Conservation (phyloP, 2,797 vertebrate genomes). For the Pseudomugil tenellus region DNA sequence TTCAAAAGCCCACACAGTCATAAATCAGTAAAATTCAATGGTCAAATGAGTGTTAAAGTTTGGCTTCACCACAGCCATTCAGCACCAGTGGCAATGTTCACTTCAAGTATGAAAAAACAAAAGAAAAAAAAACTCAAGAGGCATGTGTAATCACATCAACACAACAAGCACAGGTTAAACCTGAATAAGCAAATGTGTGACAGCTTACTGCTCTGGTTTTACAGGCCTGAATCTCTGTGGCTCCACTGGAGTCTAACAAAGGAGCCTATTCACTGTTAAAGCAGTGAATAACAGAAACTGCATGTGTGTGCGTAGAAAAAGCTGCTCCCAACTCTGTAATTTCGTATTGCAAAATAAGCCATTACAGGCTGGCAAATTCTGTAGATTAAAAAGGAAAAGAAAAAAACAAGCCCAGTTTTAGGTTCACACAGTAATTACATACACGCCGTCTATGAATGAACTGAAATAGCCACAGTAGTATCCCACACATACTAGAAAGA, state of each 20-base stretch:
- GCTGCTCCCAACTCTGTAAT: constrained; percentile 75
- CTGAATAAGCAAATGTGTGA: constrained; percentile 42
- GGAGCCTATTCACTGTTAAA: constrained; percentile 70
- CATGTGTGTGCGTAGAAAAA: constrained; percentile 25
- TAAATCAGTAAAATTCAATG: constrained; percentile 5
- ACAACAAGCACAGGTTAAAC: constrained; percentile 45
- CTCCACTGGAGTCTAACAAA: constrained; percentile 68
- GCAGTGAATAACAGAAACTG: constrained; percentile 65
- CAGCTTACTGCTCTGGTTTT: constrained; percentile 35
- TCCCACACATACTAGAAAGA: constrained; percentile 3
- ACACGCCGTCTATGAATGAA: constrained; percentile 65
- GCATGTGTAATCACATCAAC: constrained; percentile 20
- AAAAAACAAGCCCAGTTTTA: constrained; percentile 52
- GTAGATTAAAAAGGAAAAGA: constrained; percentile 66
- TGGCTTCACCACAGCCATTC: constrained; percentile 9
- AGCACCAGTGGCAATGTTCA: constrained; percentile 6
- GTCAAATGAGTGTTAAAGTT: constrained; percentile 7
- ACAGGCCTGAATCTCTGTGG: constrained; percentile 50
- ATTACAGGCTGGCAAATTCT: constrained; percentile 73
- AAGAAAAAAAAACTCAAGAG: constrained; percentile 23
- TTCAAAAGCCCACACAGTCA: background rate
- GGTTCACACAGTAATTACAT: constrained; percentile 73
- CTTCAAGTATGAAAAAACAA: background rate
- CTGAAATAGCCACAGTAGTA: constrained; percentile 23
- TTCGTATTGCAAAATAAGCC: constrained; percentile 73